Evolutionary conservation across 2,797 vertebrate species (phyloP).

Genomic region (Trachurus trachurus): DNA sequence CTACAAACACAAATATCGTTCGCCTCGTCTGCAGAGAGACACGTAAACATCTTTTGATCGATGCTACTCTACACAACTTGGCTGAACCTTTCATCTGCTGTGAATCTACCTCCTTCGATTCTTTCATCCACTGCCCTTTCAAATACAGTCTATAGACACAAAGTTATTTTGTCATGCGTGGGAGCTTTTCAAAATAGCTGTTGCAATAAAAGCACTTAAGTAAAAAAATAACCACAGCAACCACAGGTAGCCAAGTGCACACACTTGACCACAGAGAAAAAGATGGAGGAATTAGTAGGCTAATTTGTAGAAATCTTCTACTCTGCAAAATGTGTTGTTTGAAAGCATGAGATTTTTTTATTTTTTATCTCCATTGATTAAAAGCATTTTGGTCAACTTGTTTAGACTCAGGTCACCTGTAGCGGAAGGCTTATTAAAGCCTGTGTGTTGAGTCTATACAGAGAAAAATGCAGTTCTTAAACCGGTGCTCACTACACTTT

Average conservation of each 20-base stretch:
- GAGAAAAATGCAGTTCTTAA: not conserved
- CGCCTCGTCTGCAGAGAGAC: constrained; percentile 15
- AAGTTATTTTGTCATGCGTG: constrained; percentile 2
- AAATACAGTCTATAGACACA: constrained; percentile 19
- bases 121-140: constrained; percentile 1
- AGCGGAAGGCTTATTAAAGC: not conserved
- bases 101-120: constrained; percentile 15
- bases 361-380: not conserved
- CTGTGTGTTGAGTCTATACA: not conserved
- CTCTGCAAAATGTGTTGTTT: not conserved
- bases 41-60: constrained; percentile 22
- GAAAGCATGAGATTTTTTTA: not conserved
- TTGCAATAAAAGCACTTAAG: constrained; percentile 15
- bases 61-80: constrained; percentile 14
- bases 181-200: constrained; percentile 25
- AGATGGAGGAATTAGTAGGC: not conserved
- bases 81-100: constrained; percentile 21
- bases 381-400: not conserved
- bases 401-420: not conserved
- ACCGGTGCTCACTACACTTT: not conserved
- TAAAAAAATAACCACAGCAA: constrained; percentile 37
- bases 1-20: constrained; percentile 18
- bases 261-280: constrained; percentile 11
- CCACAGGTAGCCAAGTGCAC: constrained; percentile 14
- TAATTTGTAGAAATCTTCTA: not conserved